Conservation (phyloP, 2,888 invertebrate species). For the Diarsia rubi region DNA sequence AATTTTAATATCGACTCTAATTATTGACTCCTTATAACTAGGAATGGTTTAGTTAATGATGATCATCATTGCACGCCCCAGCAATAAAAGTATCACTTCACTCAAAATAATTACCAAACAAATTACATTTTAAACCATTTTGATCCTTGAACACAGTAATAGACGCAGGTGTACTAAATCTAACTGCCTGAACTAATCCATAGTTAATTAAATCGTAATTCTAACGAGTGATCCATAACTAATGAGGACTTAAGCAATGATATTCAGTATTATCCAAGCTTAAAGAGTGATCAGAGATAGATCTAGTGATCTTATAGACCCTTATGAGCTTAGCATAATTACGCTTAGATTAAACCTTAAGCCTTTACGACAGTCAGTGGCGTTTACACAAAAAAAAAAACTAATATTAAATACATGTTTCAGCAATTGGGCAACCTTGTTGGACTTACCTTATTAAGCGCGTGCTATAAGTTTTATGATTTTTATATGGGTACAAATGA, state of each 20-base stretch:
- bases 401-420: too few species aligned
- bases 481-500: too few species aligned
- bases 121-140: slow-evolving; percentile 38
- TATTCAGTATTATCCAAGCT: slow-evolving; percentile 7
- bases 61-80: not conserved
- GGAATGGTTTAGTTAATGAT: not conserved
- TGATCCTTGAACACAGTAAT: slow-evolving; percentile 26
- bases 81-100: not conserved
- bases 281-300: not conserved
- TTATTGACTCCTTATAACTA: not conserved
- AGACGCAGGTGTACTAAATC: slow-evolving; percentile 46
- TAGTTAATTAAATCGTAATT: slow-evolving; percentile 40
- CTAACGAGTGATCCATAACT: slow-evolving; percentile 41
- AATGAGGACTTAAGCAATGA: slow-evolving; percentile 26
- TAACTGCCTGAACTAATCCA: slow-evolving; percentile 41
- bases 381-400: too few species aligned
- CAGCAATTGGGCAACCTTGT: too few species aligned
- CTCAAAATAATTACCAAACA: slow-evolving; percentile 22
- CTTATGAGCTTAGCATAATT: too few species aligned
- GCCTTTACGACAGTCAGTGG: too few species aligned
- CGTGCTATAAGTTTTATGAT: too few species aligned
- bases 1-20: not conserved
- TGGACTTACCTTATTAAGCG: too few species aligned
- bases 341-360: too few species aligned
- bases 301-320: not conserved